Evolutionary conservation across 2,888 invertebrate genomes (phyloP).

Genomic region (Biston stratarius): DNA sequence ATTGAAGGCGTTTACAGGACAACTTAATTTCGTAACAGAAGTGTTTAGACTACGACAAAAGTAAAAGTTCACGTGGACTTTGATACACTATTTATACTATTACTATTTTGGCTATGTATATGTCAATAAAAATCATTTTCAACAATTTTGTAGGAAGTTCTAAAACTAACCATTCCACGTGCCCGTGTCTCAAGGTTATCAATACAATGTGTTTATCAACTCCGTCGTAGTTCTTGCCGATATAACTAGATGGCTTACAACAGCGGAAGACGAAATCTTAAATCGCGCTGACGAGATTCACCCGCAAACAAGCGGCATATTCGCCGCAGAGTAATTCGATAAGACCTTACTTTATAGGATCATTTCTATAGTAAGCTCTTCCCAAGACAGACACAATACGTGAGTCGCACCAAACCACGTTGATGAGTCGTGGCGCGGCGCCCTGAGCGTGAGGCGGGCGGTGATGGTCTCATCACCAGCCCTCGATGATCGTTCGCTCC

Average conservation of each 20-base stretch:
- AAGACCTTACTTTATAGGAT: constrained; percentile 16
- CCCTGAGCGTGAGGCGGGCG: constrained; percentile 45
- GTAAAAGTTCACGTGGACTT: too few species aligned
- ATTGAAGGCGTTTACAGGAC: too few species aligned
- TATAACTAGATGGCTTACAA: constrained; percentile 4
- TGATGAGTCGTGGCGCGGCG: constrained; percentile 50
- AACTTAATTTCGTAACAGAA: too few species aligned
- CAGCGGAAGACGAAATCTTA: neutral
- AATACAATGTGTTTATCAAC: constrained; percentile 34
- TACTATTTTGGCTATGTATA: too few species aligned
- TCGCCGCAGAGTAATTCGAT: neutral
- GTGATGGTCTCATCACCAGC: constrained; percentile 34
- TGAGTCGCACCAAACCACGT: constrained; percentile 35
- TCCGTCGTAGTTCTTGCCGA: constrained; percentile 1
- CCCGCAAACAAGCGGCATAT: neutral
- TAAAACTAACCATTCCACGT: too few species aligned
- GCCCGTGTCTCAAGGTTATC: too few species aligned
- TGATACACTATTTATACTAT: too few species aligned
- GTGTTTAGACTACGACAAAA: too few species aligned
- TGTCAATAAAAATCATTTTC: too few species aligned
- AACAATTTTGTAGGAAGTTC: too few species aligned
- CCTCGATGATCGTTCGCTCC: constrained; percentile 33
- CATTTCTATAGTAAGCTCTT: constrained; percentile 19
- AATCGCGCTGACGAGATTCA: constrained; percentile 4
- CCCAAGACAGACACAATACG: constrained; percentile 11